Conservation (phyloP, 2,113 vertebrate species). For the Thymallus thymallus region DNA sequence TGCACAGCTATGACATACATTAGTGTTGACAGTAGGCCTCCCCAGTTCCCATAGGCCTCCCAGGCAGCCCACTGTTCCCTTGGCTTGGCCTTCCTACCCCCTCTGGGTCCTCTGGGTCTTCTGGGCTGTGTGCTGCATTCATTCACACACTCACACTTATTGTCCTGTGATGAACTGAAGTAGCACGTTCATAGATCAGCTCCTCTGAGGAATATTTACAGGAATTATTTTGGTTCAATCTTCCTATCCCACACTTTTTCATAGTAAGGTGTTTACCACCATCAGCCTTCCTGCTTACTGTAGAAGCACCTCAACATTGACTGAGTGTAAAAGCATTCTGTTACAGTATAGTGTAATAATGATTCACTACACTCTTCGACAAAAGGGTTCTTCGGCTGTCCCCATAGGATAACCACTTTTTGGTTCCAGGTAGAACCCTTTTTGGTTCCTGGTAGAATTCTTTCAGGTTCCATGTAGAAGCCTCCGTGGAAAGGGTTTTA, state of each 20-base stretch:
- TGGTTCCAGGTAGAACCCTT: too few relatives aligned
- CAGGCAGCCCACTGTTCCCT: conserved; percentile 37
- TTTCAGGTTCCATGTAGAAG: too few relatives aligned
- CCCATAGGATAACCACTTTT: too few relatives aligned
- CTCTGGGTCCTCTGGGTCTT: conserved; percentile 20
- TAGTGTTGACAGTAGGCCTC: conserved; percentile 67
- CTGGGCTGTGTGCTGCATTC: conserved; percentile 29
- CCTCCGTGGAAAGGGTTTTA: too few relatives aligned
- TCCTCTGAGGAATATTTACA: conserved; percentile 15
- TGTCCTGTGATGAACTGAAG: conserved; percentile 57
- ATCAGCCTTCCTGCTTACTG: neutral
- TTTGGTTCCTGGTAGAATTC: too few relatives aligned
- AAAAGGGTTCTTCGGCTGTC: too few relatives aligned
- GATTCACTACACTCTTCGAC: too few relatives aligned
- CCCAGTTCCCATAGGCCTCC: conserved; percentile 43
- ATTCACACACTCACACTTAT: conserved; percentile 52
- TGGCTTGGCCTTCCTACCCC: conserved; percentile 42
- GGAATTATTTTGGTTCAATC: neutral
- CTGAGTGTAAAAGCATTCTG: too few relatives aligned
- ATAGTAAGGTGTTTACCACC: neutral
- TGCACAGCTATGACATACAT: conserved; percentile 54
- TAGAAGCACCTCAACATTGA: neutral
- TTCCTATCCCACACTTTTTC: neutral
- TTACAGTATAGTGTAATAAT: too few relatives aligned
- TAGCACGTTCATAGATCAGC: conserved; percentile 25